Evolutionary conservation across 1,140 invertebrate genomes (phyloP).

Genomic region (Pararge aegeria): DNA sequence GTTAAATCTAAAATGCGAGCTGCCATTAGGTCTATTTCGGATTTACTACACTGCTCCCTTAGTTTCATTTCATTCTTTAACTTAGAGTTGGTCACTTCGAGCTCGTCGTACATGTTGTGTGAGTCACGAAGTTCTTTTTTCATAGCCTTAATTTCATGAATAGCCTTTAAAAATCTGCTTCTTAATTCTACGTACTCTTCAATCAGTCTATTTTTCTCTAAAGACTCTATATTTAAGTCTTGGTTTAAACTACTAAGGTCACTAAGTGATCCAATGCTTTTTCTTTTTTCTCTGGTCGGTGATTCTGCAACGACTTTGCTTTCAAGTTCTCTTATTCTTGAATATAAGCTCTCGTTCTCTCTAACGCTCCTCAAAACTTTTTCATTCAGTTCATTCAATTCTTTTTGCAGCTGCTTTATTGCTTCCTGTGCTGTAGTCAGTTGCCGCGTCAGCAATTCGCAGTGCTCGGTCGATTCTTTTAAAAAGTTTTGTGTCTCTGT

Average conservation of each 20-base stretch:
- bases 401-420: conserved; percentile 80
- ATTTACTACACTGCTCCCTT: conserved; percentile 84
- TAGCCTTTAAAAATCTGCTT: conserved; percentile 89
- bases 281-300: conserved; percentile 79
- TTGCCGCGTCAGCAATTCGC: conserved; percentile 82
- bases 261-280: conserved; percentile 88
- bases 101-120: conserved; percentile 87
- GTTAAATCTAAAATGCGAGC: conserved; percentile 92
- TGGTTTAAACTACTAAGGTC: conserved; percentile 90
- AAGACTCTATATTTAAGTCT: conserved; percentile 85
- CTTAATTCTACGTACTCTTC: conserved; percentile 90
- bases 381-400: conserved; percentile 80
- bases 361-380: conserved; percentile 84
- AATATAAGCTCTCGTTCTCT: conserved; percentile 88
- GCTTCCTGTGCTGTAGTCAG: conserved; percentile 82
- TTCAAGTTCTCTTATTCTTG: conserved; percentile 85
- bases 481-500: conserved; percentile 82
- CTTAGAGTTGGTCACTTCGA: conserved; percentile 88
- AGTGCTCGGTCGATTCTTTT: conserved; percentile 82
- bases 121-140: conserved; percentile 90
- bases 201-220: conserved; percentile 88
- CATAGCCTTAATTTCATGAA: conserved; percentile 90
- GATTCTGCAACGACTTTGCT: conserved; percentile 77
- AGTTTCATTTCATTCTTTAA: conserved; percentile 86
- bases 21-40: conserved; percentile 89